Evolutionary conservation across 2,797 vertebrate genomes (phyloP), one percentile per base, ranked within the genome.

Genomic region (Carcharodon carcharias): DNA sequence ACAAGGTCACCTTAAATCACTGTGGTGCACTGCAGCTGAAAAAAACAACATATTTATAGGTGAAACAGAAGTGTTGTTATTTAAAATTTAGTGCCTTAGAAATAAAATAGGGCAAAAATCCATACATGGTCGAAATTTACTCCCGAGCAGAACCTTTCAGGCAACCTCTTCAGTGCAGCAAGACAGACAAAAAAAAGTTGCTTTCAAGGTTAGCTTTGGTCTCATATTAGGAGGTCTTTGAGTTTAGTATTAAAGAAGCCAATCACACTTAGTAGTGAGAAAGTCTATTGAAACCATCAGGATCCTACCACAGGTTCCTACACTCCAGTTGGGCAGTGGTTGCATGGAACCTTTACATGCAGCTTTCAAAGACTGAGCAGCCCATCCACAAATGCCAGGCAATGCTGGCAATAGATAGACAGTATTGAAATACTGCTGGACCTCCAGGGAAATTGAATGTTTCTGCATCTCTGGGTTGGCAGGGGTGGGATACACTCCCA

Each of bases 1-100:
- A 92, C 89, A 92, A 92, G 89, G 89, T 92, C 89, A 92, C 89
- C 89, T 92, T 58, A 92, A 92, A 92, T 92, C 89, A 92, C 56
- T 92, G 7, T n/a, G 35, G 56, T 92, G 89, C 35, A 63, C 89
- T 21, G 31, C 56, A 92, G 89, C 35, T 92, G 89, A 92, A 58
- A n/a, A 91, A 61, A 92, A 92, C 31, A 92, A 63, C 89, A 63
- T 92, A 58, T 58, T 85, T 35, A 61, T 92, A 92, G 35, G 56
- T 63, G 54, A 91, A 91, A 91, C 88, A 91, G 56, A 56, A 45
- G 28, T 91, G 56, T 18, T 61, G 58, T 92, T 92, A 63, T 63
- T 92, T 28, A 92, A 31, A 92, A 63, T 92, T 92, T 58, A 92
- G 56, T 92, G 26, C 56, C 88, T 61, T n/a, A 63, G 35, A 63